Conservation (phyloP, 2,113 vertebrate species). For the Vidua macroura region DNA sequence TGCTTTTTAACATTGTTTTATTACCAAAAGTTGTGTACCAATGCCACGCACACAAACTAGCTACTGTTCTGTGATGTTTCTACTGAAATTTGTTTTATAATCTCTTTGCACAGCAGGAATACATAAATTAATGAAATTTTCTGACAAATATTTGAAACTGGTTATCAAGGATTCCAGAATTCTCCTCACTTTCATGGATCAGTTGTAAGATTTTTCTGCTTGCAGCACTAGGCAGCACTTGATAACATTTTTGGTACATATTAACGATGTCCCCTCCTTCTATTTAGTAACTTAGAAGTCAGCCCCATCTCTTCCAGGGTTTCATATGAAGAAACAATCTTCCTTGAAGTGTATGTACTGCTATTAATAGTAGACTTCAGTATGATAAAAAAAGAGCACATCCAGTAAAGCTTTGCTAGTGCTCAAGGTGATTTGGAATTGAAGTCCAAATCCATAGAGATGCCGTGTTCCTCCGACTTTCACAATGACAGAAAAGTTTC, state of each 20-base stretch:
- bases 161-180: not conserved
- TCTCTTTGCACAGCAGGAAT: not conserved
- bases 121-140: not conserved
- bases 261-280: not conserved
- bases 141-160: not conserved
- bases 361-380: not conserved
- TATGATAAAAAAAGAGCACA: not conserved
- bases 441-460: not conserved
- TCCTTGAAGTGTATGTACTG: not conserved
- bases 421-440: not conserved
- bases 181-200: not conserved
- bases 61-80: not conserved
- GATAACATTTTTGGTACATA: not conserved
- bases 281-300: not conserved
- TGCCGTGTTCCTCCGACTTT: not conserved
- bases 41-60: rapidly evolving
- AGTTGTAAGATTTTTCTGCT: not conserved
- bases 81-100: not conserved
- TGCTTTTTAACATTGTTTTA: not conserved
- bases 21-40: not conserved
- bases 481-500: not conserved
- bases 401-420: not conserved
- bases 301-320: not conserved
- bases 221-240: not conserved
- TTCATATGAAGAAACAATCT: not conserved